Percentiles rank a stretch among this genome's conserved stretches.
These are phyloP conservation scores for Phorcus lineatus DNA, from an alignment of 2,888 invertebrate genomes.

Conservation along the genomic window DNA sequence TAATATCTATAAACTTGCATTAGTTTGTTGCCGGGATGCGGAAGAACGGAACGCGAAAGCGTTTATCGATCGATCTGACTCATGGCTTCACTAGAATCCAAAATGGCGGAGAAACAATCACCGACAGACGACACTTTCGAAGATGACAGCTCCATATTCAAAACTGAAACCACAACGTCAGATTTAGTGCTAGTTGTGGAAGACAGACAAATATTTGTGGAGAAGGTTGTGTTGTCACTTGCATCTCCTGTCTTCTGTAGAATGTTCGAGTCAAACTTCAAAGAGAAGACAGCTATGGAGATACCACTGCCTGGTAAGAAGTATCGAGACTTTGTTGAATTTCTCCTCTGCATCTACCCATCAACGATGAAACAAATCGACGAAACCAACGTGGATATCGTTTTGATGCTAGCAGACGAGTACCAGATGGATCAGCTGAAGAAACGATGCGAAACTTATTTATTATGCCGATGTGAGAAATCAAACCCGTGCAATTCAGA, in stretches of 20 bases:
- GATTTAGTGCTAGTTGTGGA: constrained; percentile 42
- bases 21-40: no score
- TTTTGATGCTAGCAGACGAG: constrained; percentile 47
- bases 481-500: constrained; percentile 34
- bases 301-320: constrained; percentile 49
- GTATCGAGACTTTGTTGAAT: constrained; percentile 46
- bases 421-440: constrained; percentile 45
- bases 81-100: background rate
- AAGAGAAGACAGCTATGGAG: constrained; percentile 41
- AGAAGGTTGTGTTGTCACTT: constrained; percentile 43
- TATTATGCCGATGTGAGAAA: constrained; percentile 42
- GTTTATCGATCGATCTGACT: background rate
- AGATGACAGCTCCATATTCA: constrained; percentile 2
- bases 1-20: no score
- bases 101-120: background rate
- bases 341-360: constrained; percentile 49
- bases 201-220: constrained; percentile 42
- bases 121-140: background rate
- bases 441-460: constrained; percentile 45
- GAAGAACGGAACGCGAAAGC: background rate
- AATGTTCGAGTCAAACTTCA: constrained; percentile 52
- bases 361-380: constrained; percentile 42
- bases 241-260: constrained; percentile 50
- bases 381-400: constrained; percentile 44
- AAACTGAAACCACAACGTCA: background rate